Percentiles rank a stretch among this genome's conserved stretches.
Conservation (phyloP, 2,888 invertebrate genomes). For the Nymphalis urticae region DNA sequence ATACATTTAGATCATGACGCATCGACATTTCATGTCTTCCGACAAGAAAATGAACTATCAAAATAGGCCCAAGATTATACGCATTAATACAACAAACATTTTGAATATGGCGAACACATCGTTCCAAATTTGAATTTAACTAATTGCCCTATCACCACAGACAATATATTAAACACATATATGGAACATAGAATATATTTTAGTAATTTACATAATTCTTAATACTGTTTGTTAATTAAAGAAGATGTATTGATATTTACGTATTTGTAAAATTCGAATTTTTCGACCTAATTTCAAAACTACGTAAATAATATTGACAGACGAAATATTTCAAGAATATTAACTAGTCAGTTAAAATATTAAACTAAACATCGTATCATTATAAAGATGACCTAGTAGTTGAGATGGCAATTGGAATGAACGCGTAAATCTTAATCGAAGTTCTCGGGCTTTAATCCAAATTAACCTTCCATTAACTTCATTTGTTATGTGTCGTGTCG, state of each 20-base stretch:
- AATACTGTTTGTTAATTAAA: background rate
- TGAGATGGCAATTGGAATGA: no score
- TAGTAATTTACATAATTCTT: background rate
- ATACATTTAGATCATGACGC: constrained; percentile 33
- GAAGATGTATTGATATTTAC: background rate
- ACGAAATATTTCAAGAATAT: no score
- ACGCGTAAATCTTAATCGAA: no score
- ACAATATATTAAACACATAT: constrained; percentile 8
- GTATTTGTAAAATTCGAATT: background rate
- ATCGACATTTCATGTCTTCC: constrained; percentile 27
- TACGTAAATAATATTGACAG: no score
- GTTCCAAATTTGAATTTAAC: constrained; percentile 13
- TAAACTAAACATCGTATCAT: no score
- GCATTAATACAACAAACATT: constrained; percentile 25
- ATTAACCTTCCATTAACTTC: no score
- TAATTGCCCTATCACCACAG: constrained; percentile 2
- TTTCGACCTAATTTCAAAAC: background rate
- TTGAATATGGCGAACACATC: constrained; percentile 11
- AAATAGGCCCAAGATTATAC: constrained; percentile 21
- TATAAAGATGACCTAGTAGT: no score
- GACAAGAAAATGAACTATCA: constrained; percentile 27
- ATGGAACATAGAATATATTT: background rate
- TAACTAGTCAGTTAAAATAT: no score
- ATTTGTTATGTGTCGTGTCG: no score
- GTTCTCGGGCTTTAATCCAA: no score